phyloP scores from a whole-genome alignment of 2,113 vertebrate genomes.

The Tachuris rubrigastra region DNA sequence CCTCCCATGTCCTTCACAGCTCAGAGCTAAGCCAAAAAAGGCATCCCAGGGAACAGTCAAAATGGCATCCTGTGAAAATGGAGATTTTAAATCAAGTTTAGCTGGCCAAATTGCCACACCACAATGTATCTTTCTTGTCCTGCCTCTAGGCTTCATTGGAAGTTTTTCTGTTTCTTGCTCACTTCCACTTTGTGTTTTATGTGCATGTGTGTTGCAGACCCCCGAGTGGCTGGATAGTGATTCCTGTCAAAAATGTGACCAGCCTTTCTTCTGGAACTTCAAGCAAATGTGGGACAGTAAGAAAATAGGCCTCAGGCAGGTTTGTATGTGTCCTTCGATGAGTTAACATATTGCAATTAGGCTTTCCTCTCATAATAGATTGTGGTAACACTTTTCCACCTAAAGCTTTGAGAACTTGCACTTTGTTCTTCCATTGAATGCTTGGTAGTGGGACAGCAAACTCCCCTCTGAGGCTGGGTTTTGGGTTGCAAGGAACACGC shows the following conservation, averaged over 20 bases:
- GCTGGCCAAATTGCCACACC: neutral
- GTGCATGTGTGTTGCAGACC: conserved; percentile 79
- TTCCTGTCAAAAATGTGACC: conserved; percentile 97
- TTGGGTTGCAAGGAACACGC: neutral
- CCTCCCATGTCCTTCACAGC: neutral
- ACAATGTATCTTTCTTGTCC: neutral
- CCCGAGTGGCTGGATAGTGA: conserved; percentile 98
- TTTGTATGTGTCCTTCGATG: conserved; percentile 46
- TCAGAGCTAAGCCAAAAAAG: neutral
- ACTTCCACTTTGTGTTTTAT: neutral
- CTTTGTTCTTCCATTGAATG: neutral
- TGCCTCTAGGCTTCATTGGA: neutral
- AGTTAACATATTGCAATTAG: neutral
- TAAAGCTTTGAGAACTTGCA: neutral
- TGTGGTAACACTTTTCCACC: neutral
- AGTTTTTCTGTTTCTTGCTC: neutral
- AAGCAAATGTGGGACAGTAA: conserved; percentile 99
- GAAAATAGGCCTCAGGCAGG: conserved; percentile 97
- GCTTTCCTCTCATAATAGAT: neutral
- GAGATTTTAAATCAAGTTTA: neutral
- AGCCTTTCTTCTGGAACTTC: conserved; percentile 99
- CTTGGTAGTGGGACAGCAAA: neutral
- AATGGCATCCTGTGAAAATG: neutral
- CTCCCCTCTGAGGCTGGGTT: neutral
- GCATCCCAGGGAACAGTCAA: neutral